These are phyloP conservation scores for Drosophila lutescens DNA, from an alignment of 2,888 invertebrate species.

Conservation along the genomic window DNA sequence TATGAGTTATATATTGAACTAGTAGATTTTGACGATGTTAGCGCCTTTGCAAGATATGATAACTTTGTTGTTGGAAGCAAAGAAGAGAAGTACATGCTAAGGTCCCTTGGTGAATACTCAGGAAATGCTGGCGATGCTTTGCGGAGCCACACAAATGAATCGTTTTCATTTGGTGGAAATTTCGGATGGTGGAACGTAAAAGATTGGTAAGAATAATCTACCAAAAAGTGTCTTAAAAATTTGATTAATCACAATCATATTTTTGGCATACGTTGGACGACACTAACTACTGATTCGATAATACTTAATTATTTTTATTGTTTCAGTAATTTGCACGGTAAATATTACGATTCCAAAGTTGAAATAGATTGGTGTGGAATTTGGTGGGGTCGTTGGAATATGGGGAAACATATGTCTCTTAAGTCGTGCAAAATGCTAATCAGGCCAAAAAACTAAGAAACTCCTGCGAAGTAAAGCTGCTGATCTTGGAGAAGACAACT, in stretches of 20 bases:
- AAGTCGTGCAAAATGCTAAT: constrained; percentile 18
- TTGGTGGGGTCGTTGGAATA: constrained; percentile 7
- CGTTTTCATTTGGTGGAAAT: no score
- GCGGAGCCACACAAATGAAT: background rate
- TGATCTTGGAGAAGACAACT: no score
- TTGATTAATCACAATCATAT: no score
- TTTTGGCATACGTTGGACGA: no score
- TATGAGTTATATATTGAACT: constrained; percentile 7
- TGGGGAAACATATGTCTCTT: background rate
- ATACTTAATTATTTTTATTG: background rate
- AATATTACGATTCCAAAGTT: background rate
- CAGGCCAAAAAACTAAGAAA: background rate
- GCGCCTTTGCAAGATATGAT: constrained; percentile 5
- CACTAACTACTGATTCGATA: no score
- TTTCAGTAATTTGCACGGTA: constrained; percentile 10
- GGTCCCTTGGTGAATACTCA: background rate
- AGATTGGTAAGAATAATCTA: background rate
- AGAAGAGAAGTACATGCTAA: background rate
- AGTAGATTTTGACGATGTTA: constrained; percentile 11
- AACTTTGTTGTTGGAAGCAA: background rate
- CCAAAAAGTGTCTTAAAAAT: no score
- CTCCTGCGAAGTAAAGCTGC: no score
- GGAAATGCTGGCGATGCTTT: constrained; percentile 9
- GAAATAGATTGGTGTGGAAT: background rate
- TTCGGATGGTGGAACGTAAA: background rate